Percentiles rank a stretch among this genome's conserved stretches.
Conservation (phyloP, 2,113 vertebrate genomes). For the Brachypodius melanocephalos region DNA sequence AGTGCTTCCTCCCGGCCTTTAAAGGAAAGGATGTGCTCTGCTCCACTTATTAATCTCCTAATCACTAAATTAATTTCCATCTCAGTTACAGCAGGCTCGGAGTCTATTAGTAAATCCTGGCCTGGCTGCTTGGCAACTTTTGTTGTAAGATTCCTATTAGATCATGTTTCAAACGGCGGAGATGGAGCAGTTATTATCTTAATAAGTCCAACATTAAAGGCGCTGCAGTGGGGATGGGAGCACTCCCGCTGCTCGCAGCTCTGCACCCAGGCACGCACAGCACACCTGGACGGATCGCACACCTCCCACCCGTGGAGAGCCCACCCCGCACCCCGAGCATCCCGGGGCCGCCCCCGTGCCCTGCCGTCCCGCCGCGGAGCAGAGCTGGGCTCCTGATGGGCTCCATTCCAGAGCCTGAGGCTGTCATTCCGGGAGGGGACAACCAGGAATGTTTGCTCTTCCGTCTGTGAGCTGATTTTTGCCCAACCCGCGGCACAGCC, state of each 20-base stretch:
- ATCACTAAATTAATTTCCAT: conserved; percentile 40
- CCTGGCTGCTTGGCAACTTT: conserved; percentile 50
- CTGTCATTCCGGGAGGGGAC: not conserved
- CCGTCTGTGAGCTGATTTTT: not conserved
- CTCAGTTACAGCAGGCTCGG: conserved; percentile 3
- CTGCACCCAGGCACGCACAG: rapidly evolving
- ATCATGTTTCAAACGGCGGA: not conserved
- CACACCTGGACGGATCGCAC: not conserved
- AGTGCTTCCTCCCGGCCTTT: not conserved
- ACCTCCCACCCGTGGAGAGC: rapidly evolving
- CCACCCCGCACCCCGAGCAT: rapidly evolving
- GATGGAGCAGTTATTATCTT: conserved; percentile 9
- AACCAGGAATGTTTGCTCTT: rapidly evolving
- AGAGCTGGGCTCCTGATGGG: not conserved
- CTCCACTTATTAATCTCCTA: not conserved
- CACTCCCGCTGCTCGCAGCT: rapidly evolving
- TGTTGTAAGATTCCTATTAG: conserved; percentile 16
- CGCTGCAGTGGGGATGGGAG: not conserved
- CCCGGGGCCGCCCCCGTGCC: rapidly evolving
- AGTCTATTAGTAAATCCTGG: conserved; percentile 29
- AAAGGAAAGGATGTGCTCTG: not conserved
- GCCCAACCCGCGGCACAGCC: not conserved
- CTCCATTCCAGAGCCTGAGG: not conserved
- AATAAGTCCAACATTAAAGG: not conserved
- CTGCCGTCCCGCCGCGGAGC: rapidly evolving